Evolutionary conservation across 1,140 invertebrate genomes (phyloP).

Genomic region (Diabrotica virgifera): DNA sequence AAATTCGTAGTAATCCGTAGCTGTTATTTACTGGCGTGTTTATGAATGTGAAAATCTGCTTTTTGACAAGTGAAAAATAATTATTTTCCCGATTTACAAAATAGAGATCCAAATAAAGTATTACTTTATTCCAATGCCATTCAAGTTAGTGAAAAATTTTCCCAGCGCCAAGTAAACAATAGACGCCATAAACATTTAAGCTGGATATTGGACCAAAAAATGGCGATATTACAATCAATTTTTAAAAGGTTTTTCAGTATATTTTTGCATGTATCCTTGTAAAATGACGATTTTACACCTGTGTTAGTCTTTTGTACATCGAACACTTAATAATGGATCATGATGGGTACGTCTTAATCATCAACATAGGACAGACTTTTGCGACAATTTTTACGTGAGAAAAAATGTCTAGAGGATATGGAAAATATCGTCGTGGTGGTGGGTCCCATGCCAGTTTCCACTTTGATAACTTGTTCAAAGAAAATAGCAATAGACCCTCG

Average conservation of each 20-base stretch:
- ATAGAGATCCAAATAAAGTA: background rate
- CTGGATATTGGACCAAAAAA: conserved; percentile 17
- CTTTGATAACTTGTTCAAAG: conserved; percentile 76
- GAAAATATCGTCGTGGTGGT: conserved; percentile 56
- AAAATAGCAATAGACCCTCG: conserved; percentile 83
- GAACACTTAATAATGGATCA: conserved; percentile 6
- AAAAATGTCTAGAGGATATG: conserved; percentile 56
- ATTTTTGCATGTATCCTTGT: background rate
- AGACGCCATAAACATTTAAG: background rate
- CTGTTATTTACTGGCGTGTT: conserved; percentile 41
- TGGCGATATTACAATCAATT: conserved; percentile 22
- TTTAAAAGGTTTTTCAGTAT: background rate
- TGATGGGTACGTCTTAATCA: background rate
- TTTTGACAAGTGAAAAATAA: conserved; percentile 36
- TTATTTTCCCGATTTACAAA: conserved; percentile 11
- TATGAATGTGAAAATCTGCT: conserved; percentile 36
- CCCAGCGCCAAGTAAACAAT: background rate
- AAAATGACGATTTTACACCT: conserved; percentile 4
- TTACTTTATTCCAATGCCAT: background rate
- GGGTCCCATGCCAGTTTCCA: conserved; percentile 61
- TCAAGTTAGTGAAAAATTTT: conserved; percentile 7
- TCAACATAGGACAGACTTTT: background rate
- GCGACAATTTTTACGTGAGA: conserved; percentile 10
- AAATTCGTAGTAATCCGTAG: conserved; percentile 24
- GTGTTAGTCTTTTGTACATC: background rate